A percentile compares a stretch with the other conserved stretches of the same genome.
phyloP scores from a whole-genome alignment of 2,113 vertebrate genomes.

The Isurus oxyrinchus region DNA sequence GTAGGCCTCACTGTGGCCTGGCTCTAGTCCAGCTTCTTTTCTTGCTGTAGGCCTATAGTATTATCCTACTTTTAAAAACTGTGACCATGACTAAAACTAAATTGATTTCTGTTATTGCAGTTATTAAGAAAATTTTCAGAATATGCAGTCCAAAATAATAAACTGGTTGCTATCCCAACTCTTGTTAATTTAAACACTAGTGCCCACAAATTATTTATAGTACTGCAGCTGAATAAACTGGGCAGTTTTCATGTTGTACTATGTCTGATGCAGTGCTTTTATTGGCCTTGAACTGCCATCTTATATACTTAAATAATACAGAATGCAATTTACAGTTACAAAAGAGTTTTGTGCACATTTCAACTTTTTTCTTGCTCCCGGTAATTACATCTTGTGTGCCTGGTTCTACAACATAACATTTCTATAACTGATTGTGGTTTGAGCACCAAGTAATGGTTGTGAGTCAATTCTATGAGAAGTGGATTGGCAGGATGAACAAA shows the following conservation, averaged over 20 bases:
- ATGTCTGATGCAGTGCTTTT: constrained; percentile 12
- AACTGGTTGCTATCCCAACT: not conserved
- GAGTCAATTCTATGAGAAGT: not conserved
- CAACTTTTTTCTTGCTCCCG: not conserved
- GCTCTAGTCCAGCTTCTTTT: not conserved
- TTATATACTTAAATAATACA: constrained; percentile 1
- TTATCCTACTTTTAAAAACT: not conserved
- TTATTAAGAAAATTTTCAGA: not conserved
- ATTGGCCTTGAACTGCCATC: constrained; percentile 13
- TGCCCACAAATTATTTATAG: constrained; percentile 28
- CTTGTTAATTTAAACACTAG: constrained; percentile 19
- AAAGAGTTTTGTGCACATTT: not conserved
- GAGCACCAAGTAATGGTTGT: not conserved
- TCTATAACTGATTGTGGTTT: not conserved
- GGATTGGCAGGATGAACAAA: not conserved
- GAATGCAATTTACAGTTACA: not conserved
- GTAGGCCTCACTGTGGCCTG: not conserved
- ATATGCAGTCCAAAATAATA: constrained; percentile 10
- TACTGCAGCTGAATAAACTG: constrained; percentile 29
- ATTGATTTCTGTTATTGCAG: not conserved
- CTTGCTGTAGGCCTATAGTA: not conserved
- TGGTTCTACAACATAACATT: not conserved
- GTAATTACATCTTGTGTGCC: not conserved
- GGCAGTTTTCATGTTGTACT: not conserved
- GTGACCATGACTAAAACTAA: not conserved